These are phyloP conservation scores for Andrena camellia DNA, from an alignment of 2,888 invertebrate genomes.

Conservation along the genomic window DNA sequence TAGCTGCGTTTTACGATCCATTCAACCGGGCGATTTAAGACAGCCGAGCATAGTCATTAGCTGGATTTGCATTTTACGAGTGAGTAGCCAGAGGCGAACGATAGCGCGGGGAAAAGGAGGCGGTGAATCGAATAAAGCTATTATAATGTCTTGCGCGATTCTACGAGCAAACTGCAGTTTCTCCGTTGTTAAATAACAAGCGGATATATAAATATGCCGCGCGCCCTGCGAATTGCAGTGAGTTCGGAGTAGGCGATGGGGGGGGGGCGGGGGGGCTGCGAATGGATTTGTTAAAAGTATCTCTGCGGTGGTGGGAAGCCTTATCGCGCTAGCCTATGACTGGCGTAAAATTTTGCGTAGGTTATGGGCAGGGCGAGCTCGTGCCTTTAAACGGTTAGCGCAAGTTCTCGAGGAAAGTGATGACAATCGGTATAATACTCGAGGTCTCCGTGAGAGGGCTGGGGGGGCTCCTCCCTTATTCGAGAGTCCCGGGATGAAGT, in stretches of 20 bases:
- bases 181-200: background rate
- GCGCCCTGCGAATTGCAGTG: too few relatives aligned
- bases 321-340: background rate
- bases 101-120: conserved; percentile 13
- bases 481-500: conserved; percentile 62
- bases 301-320: too few relatives aligned
- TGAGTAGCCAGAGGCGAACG: conserved; percentile 66
- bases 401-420: conserved; percentile 64
- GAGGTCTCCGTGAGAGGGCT: conserved; percentile 22
- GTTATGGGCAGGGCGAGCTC: conserved; percentile 20
- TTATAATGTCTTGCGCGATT: background rate
- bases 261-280: too few relatives aligned
- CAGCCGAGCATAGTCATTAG: conserved; percentile 75
- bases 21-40: conserved; percentile 73
- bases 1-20: conserved; percentile 76
- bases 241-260: too few relatives aligned
- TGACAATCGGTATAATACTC: conserved; percentile 68
- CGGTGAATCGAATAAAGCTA: background rate
- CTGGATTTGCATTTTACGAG: conserved; percentile 80
- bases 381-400: conserved; percentile 43
- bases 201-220: background rate
- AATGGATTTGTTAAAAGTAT: too few relatives aligned
- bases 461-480: conserved; percentile 55
- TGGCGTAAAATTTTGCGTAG: conserved; percentile 43
- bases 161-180: background rate